Percentiles rank a stretch among this genome's conserved stretches.
These are phyloP conservation scores for Enchytraeus crypticus DNA, from an alignment of 2,888 invertebrate genomes.

Conservation along the genomic window DNA sequence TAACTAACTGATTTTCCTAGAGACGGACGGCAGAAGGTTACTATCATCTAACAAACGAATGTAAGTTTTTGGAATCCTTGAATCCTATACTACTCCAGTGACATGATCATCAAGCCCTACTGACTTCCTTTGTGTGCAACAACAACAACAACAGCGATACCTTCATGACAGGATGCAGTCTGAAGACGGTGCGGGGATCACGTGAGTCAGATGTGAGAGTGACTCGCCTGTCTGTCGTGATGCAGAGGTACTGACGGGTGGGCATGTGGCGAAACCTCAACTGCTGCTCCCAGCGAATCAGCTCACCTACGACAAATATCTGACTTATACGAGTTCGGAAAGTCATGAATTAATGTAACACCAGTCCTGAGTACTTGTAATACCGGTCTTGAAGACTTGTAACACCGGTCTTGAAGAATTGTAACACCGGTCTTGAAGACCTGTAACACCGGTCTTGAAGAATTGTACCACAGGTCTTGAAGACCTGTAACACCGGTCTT, in stretches of 20 bases:
- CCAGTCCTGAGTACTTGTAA: not conserved
- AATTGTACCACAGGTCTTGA: no score
- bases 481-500: no score
- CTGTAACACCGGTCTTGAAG: no score
- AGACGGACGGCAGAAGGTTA: no score
- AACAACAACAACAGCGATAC: no score
- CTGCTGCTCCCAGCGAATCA: constrained; percentile 47
- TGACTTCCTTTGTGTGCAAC: not conserved
- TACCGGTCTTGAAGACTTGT: no score
- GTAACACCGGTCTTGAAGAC: no score
- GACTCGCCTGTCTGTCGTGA: constrained; percentile 39
- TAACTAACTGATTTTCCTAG: no score
- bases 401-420: no score
- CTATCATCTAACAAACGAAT: no score
- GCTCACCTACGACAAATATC: constrained; percentile 24
- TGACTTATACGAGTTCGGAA: not conserved
- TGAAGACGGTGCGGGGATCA: constrained; percentile 31
- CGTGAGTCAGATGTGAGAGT: constrained; percentile 31
- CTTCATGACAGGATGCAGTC: constrained; percentile 46
- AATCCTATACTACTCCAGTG: not conserved
- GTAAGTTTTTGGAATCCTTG: no score
- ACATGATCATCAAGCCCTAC: not conserved
- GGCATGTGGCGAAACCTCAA: constrained; percentile 47
- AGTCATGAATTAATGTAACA: not conserved
- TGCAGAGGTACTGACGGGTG: constrained; percentile 45